These are phyloP conservation scores for Sminthopsis crassicaudata DNA, from an alignment of 2,113 vertebrate species.

Conservation along the genomic window DNA sequence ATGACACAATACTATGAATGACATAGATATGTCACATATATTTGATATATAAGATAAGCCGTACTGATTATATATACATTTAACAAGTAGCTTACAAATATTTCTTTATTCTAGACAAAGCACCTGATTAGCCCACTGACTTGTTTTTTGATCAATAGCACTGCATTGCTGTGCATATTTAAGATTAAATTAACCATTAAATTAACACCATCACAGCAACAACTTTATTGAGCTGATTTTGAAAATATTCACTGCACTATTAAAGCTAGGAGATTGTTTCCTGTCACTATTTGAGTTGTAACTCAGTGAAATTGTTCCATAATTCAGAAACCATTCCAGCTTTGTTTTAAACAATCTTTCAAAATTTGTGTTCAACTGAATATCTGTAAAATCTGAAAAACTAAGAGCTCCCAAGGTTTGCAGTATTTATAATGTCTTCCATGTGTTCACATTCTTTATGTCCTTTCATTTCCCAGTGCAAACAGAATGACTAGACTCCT, in stretches of 20 bases:
- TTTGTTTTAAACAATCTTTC: conserved; percentile 69
- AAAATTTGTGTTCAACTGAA: conserved; percentile 60
- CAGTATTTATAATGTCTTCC: conserved; percentile 31
- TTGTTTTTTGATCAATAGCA: conserved; percentile 48
- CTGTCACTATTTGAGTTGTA: conserved; percentile 62
- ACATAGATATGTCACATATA: neutral
- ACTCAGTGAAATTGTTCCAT: conserved; percentile 67
- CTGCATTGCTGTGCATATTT: conserved; percentile 71
- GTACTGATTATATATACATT: neutral
- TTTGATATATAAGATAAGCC: neutral
- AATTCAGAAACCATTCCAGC: conserved; percentile 62
- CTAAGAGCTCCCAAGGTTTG: conserved; percentile 10
- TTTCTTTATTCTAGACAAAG: conserved; percentile 52
- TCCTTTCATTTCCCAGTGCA: conserved; percentile 36
- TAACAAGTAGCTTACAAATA: neutral
- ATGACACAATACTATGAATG: neutral
- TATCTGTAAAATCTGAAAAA: conserved; percentile 66
- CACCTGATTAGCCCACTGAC: conserved; percentile 40
- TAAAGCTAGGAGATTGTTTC: conserved; percentile 57
- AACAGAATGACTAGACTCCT: conserved; percentile 33
- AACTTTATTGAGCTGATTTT: conserved; percentile 71
- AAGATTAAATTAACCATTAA: conserved; percentile 80
- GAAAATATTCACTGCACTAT: conserved; percentile 58
- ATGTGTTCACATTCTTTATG: conserved; percentile 34
- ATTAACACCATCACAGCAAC: conserved; percentile 70